Percentiles rank a stretch among this genome's conserved stretches.
These are phyloP conservation scores for Eretmochelys imbricata DNA, from an alignment of 2,113 vertebrate species.

Conservation along the genomic window DNA sequence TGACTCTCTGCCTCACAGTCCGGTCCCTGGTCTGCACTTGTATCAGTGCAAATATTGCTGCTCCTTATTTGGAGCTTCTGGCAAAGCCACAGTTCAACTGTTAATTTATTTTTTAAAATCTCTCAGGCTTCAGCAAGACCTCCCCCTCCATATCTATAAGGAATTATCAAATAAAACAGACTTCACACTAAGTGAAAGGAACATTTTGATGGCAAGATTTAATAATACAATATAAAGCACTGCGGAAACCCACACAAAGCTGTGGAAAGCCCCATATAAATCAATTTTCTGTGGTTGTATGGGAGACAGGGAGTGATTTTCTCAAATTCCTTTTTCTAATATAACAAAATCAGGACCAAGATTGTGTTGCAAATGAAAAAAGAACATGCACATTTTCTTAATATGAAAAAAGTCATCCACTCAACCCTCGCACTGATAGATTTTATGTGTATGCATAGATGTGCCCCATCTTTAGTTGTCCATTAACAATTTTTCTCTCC, in stretches of 20 bases:
- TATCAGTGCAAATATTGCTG: not conserved
- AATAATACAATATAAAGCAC: conserved; percentile 62
- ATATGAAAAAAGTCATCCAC: conserved; percentile 25
- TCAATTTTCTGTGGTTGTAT: conserved; percentile 33
- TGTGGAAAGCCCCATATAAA: conserved; percentile 44
- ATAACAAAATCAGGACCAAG: conserved; percentile 26
- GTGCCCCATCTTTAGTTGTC: not conserved
- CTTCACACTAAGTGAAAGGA: conserved; percentile 66
- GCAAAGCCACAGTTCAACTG: not conserved
- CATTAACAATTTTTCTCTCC: not conserved
- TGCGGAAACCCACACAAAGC: conserved; percentile 23
- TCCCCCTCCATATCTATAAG: conserved; percentile 43
- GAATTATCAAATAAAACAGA: conserved; percentile 60
- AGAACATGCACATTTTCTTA: conserved; percentile 11
- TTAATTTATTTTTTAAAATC: not conserved
- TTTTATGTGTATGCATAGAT: conserved; percentile 42
- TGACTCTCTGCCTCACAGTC: not conserved
- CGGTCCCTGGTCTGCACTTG: not conserved
- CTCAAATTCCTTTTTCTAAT: not conserved
- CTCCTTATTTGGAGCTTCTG: not conserved
- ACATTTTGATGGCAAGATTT: conserved; percentile 67
- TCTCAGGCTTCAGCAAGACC: not conserved
- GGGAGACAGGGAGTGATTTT: conserved; percentile 4
- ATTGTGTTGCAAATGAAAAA: conserved; percentile 22
- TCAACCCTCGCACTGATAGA: not conserved